These are phyloP conservation scores for Tinamus guttatus DNA, from an alignment of 2,113 vertebrate genomes.

Conservation along the genomic window DNA sequence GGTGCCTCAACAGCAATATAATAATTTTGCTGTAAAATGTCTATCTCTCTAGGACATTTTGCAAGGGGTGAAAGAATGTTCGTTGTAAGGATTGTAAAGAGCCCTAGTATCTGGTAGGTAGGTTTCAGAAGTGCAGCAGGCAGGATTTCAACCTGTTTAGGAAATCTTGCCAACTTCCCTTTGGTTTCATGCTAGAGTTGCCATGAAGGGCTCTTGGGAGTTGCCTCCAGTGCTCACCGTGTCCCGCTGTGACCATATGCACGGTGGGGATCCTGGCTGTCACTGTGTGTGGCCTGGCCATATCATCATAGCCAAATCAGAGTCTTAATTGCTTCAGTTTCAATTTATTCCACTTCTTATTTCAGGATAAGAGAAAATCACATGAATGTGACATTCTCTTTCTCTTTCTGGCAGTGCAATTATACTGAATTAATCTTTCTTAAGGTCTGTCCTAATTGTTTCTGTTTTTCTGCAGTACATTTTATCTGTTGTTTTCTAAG, in stretches of 20 bases:
- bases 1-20: neutral
- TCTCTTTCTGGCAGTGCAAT: slow-evolving; percentile 9
- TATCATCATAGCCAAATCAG: neutral
- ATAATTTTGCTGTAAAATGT: neutral
- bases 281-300: neutral
- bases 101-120: neutral
- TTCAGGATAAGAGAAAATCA: neutral
- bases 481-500: neutral
- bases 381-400: neutral
- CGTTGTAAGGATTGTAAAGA: neutral
- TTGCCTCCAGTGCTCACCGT: neutral
- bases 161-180: neutral
- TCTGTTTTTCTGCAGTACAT: neutral
- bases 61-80: neutral
- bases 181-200: neutral
- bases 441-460: neutral
- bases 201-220: neutral
- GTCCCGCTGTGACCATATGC: neutral
- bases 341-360: neutral
- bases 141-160: neutral
- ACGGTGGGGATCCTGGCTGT: neutral
- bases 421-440: neutral
- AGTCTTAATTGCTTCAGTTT: neutral
- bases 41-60: neutral
- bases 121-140: neutral